Conservation (phyloP, 2,888 invertebrate species). For the Lochmaea crataegi region DNA sequence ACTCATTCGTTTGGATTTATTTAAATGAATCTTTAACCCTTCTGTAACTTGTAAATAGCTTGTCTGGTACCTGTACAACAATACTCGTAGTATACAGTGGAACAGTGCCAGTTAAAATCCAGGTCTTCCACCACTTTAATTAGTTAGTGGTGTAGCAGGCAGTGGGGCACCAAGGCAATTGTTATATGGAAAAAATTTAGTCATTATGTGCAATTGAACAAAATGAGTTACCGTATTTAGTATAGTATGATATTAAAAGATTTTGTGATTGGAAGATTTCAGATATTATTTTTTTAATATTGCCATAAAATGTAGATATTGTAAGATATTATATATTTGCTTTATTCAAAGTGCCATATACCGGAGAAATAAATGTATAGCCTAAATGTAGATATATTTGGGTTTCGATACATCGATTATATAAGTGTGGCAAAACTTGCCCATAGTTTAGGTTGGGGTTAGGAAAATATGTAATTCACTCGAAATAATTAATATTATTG, state of each 20-base stretch:
- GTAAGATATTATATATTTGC: conserved; percentile 50
- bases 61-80: conserved; percentile 64
- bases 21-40: conserved; percentile 22
- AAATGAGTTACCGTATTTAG: conserved; percentile 54
- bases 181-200: conserved; percentile 52
- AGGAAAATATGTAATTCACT: conserved; percentile 5
- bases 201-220: conserved; percentile 58
- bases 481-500: too few species aligned
- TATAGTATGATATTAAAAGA: conserved; percentile 50
- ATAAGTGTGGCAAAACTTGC: conserved; percentile 54
- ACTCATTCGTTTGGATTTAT: conserved; percentile 5
- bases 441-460: conserved; percentile 55
- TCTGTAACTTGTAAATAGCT: conserved; percentile 55
- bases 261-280: conserved; percentile 56
- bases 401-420: conserved; percentile 41
- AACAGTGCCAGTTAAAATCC: conserved; percentile 64
- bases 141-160: conserved; percentile 62
- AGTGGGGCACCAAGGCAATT: conserved; percentile 63
- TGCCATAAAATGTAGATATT: conserved; percentile 53
- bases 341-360: conserved; percentile 60
- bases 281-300: conserved; percentile 58
- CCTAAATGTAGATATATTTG: conserved; percentile 51
- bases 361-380: conserved; percentile 53
- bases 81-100: conserved; percentile 61
- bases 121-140: conserved; percentile 63